Evolutionary conservation across 2,113 vertebrate genomes (phyloP).

Genomic region (Mus musculus): DNA sequence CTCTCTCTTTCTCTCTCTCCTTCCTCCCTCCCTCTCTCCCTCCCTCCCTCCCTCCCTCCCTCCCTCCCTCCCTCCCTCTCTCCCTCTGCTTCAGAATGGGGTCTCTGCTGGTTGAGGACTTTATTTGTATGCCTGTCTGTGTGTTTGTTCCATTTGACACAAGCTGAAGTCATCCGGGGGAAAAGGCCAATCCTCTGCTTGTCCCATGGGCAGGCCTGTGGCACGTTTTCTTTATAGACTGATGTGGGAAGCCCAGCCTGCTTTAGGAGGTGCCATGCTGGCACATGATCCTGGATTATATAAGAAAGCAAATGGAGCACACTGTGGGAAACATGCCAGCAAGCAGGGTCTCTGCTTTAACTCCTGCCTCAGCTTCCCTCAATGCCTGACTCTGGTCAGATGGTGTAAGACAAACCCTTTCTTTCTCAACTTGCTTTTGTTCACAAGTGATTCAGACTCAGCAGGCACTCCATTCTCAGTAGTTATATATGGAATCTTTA

Average conservation of each 20-base stretch:
- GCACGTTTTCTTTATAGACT: not conserved
- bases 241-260: not conserved
- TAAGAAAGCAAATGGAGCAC: too few species aligned
- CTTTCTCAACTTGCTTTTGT: too few species aligned
- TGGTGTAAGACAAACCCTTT: not conserved
- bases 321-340: too few species aligned
- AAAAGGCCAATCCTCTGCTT: not conserved
- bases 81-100: not conserved
- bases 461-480: too few species aligned
- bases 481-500: not conserved
- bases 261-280: not conserved
- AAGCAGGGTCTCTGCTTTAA: too few species aligned
- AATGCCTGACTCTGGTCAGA: not conserved
- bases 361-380: too few species aligned
- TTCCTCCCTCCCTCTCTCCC: too few species aligned
- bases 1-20: not conserved
- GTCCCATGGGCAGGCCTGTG: not conserved
- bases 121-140: not conserved
- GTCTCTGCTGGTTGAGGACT: not conserved
- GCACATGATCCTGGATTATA: too few species aligned
- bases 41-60: too few species aligned
- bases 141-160: not conserved
- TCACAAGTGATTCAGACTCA: not conserved
- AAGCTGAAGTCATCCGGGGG: not conserved
- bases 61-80: too few species aligned